phyloP scores from a whole-genome alignment of 2,797 vertebrate species.

The Sebastes hubbsi region DNA sequence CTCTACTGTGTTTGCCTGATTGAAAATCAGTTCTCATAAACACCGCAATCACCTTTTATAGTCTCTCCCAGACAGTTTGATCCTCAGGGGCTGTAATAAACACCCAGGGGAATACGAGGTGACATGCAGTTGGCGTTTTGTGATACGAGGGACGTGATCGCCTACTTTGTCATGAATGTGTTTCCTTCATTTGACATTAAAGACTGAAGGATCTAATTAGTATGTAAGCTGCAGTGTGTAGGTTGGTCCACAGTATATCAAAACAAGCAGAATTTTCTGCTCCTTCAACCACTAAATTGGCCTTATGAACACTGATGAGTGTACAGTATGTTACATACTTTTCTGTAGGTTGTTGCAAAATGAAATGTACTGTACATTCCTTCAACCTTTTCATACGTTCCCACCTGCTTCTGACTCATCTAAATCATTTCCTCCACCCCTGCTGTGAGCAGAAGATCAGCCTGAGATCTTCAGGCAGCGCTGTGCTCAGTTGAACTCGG shows the following conservation, averaged over 20 bases:
- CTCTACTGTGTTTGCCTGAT: conserved; percentile 65
- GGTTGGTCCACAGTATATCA: conserved; percentile 11
- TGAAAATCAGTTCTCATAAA: conserved; percentile 76
- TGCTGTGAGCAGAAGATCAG: neutral
- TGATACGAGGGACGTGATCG: conserved; percentile 40
- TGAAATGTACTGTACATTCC: neutral
- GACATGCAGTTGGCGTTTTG: conserved; percentile 51
- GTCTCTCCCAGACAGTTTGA: conserved; percentile 65
- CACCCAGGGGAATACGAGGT: conserved; percentile 46
- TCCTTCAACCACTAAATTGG: conserved; percentile 21
- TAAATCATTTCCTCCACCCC: neutral
- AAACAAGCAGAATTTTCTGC: conserved; percentile 19
- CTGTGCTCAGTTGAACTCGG: neutral
- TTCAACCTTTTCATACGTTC: neutral
- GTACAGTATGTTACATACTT: neutral
- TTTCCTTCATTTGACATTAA: conserved; percentile 53
- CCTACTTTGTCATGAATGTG: conserved; percentile 42
- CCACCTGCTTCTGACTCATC: neutral
- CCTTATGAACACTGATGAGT: conserved; percentile 13
- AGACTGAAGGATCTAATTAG: conserved; percentile 49
- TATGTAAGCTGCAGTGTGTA: conserved; percentile 30
- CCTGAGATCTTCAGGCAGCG: neutral
- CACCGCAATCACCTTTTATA: conserved; percentile 73
- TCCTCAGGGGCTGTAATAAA: conserved; percentile 60
- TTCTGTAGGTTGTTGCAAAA: neutral